These are phyloP conservation scores for Zeus faber DNA, from an alignment of 2,113 vertebrate genomes.

Conservation along the genomic window DNA sequence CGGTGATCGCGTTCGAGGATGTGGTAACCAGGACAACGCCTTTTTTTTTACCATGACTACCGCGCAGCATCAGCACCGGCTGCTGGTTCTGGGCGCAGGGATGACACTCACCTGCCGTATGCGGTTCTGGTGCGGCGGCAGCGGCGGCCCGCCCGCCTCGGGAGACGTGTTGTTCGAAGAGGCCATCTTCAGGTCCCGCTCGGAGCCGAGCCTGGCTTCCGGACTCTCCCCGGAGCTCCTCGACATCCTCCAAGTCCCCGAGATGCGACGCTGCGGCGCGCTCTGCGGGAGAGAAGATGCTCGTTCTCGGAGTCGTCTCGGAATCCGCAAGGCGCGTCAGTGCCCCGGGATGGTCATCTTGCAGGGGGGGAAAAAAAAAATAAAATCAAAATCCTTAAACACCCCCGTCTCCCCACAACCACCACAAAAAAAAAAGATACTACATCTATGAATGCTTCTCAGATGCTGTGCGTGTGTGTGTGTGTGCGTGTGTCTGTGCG, in stretches of 20 bases:
- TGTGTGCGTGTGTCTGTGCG: no score
- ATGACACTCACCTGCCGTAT: conserved; percentile 73
- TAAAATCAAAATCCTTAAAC: not conserved
- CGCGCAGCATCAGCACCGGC: conserved; percentile 35
- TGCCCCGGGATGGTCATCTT: conserved; percentile 49
- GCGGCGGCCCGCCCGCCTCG: conserved; percentile 64
- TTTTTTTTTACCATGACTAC: conserved; percentile 25
- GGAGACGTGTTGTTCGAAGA: conserved; percentile 70
- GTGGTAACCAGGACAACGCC: conserved; percentile 63
- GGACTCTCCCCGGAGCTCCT: conserved; percentile 63
- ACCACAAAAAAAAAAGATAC: no score
- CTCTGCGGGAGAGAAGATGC: conserved; percentile 29
- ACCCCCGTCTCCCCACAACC: no score
- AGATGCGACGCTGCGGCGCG: conserved; percentile 20
- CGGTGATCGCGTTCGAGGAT: conserved; percentile 3
- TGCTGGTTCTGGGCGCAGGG: no score
- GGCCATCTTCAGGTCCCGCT: conserved; percentile 67
- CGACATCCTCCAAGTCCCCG: conserved; percentile 64
- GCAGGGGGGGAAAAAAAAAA: conserved; percentile 10
- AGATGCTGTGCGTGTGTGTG: no score
- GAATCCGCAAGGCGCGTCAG: conserved; percentile 32
- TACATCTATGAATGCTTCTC: no score
- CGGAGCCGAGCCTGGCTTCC: conserved; percentile 70
- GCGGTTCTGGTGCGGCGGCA: conserved; percentile 69
- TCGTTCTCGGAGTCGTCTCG: conserved; percentile 42